Percentiles rank a stretch among this genome's conserved stretches.
Conservation (phyloP, 2,797 vertebrate species). For the Carduelis carduelis region DNA sequence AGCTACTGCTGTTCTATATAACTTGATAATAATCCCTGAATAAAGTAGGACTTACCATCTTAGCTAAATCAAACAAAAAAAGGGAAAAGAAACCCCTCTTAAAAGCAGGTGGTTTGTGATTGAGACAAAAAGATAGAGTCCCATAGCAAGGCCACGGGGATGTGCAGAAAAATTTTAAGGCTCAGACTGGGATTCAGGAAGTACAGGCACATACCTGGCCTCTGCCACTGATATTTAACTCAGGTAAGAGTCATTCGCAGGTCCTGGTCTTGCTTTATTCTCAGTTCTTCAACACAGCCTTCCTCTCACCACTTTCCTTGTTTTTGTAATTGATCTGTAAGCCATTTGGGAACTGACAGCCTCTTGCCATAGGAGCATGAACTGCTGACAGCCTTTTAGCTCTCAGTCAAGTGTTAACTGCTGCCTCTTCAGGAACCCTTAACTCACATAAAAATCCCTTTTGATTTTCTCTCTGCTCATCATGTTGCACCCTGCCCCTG, state of each 20-base stretch:
- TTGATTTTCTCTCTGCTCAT: neutral
- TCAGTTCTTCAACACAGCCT: neutral
- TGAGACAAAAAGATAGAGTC: neutral
- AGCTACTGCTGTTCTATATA: neutral
- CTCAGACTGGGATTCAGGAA: neutral
- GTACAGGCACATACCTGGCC: neutral
- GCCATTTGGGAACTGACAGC: neutral
- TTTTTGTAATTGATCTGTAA: neutral
- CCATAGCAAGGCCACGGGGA: neutral
- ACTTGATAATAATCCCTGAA: neutral
- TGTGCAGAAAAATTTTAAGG: neutral
- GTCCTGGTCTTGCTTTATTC: neutral
- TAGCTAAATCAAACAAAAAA: neutral
- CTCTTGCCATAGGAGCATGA: neutral
- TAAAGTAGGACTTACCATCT: neutral
- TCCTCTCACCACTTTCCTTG: neutral
- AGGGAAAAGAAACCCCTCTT: neutral
- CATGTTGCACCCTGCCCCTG: neutral
- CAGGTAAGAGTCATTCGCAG: neutral
- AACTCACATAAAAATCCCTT: neutral
- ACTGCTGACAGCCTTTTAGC: neutral
- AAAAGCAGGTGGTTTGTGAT: neutral
- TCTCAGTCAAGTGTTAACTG: neutral
- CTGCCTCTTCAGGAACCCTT: neutral
- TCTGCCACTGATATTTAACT: neutral